These are phyloP conservation scores for Arvicanthis niloticus DNA, from an alignment of 2,113 vertebrate genomes.

Conservation along the genomic window DNA sequence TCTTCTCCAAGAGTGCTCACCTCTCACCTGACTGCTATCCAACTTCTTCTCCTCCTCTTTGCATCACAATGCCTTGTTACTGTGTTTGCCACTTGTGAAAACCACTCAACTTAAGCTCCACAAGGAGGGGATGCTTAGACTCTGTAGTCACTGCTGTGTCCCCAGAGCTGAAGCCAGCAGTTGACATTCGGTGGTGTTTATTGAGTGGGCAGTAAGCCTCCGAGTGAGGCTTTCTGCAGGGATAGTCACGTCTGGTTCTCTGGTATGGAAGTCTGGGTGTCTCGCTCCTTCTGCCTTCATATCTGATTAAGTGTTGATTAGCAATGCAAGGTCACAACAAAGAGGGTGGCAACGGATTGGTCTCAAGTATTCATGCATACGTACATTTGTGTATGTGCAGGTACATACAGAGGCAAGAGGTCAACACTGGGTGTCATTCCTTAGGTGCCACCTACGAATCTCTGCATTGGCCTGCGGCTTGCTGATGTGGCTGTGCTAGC, in stretches of 20 bases:
- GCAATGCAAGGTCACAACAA: neutral
- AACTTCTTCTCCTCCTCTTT: neutral
- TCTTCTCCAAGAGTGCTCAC: neutral
- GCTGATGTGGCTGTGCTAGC: neutral
- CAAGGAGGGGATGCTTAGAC: neutral
- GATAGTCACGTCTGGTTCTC: neutral
- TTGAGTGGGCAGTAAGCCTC: neutral
- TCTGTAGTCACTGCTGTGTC: neutral
- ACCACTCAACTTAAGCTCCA: neutral
- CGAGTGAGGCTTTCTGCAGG: neutral
- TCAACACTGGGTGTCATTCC: neutral
- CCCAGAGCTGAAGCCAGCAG: neutral
- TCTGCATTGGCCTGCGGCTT: neutral
- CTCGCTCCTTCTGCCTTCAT: neutral
- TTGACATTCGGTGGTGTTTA: accelerated
- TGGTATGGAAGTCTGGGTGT: neutral
- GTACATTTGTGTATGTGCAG: neutral
- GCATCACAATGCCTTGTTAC: neutral
- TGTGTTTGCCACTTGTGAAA: too few relatives aligned
- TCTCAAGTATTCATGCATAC: neutral
- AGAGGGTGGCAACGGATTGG: neutral
- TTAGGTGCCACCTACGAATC: neutral
- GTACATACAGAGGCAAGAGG: neutral
- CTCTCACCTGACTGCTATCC: neutral
- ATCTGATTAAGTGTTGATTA: neutral